Evolutionary conservation across 1,140 invertebrate species (phyloP), one percentile per base, ranked within the genome.

Genomic region (Holcopasites calliopsidis): DNA sequence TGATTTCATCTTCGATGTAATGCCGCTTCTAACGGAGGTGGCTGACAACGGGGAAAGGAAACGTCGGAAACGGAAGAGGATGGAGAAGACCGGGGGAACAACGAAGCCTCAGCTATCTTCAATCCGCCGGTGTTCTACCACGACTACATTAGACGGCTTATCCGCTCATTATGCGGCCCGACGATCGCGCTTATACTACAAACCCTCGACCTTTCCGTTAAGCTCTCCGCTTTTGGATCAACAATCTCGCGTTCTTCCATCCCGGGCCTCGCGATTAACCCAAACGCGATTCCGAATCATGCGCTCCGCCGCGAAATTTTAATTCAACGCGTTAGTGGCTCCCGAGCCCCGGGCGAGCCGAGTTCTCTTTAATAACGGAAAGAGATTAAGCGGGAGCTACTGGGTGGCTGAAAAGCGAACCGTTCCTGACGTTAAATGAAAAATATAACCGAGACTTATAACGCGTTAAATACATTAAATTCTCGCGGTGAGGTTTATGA

Each of bases 101-200:
- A 70, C 49, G 38, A 68, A 33, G 62, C 73, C 40, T 52, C 44
- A 55, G 68, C 79, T 82, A 82, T 73, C 79, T 77, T 78, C 49
- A 35, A 40, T 40, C 80, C 66, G 64, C 50, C 69, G 61, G 47
- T 83, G 71, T 78, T 83, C 84, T 52, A 64, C 81, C 76, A 47
- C 81, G 79, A 84, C 83, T 85, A 84, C 83, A 85, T 86, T 85
- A 86, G 81, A 62, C 75, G 62, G 85, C 81, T 86, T 85, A 86
- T 85, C 85, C 83, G 70, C 83, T 86, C 85, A 86, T 86, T 86
- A 86, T 85, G 83, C 79, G 78, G 75, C 72, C 76, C 78, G 82
- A 82, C 83, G 85, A 83, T 85, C 81, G 54, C 68, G 65, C 72
- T 73, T 60, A 61, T 60, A 57, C 62, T 60, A 60, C 65, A 55